Conservation (phyloP, 2,797 vertebrate genomes). For the Sphenodon punctatus region DNA sequence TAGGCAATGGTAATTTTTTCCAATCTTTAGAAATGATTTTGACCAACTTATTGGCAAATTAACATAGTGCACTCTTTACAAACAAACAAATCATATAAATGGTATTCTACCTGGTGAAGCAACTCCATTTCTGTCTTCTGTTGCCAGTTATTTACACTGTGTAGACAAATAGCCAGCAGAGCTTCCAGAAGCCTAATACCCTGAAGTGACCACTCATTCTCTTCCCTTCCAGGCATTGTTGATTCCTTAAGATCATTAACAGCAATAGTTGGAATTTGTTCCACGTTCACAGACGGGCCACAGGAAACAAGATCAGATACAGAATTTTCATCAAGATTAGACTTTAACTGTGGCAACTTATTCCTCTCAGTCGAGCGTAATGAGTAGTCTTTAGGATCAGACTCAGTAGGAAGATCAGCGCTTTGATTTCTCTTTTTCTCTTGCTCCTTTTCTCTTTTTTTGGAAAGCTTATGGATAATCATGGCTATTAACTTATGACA, state of each 20-base stretch:
- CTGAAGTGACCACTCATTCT: constrained; percentile 85
- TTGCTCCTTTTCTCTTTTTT: constrained; percentile 73
- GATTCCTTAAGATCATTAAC: constrained; percentile 4
- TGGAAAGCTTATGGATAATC: constrained; percentile 88
- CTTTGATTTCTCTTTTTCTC: constrained; percentile 74
- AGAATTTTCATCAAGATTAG: not conserved
- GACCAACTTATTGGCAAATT: not conserved
- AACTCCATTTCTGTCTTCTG: constrained; percentile 85
- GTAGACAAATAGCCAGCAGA: constrained; percentile 92
- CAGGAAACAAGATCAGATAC: constrained; percentile 4
- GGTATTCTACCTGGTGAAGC: constrained; percentile 81
- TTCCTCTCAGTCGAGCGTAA: constrained; percentile 4
- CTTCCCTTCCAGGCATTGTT: constrained; percentile 57
- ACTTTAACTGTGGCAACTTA: not conserved
- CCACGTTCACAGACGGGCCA: constrained; percentile 1
- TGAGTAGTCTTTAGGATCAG: constrained; percentile 16
- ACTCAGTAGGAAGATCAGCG: constrained; percentile 10
- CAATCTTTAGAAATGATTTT: not conserved
- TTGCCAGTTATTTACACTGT: constrained; percentile 81
- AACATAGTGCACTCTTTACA: fast-evolving
- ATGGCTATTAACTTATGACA: constrained; percentile 88
- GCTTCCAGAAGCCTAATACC: constrained; percentile 92
- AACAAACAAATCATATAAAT: too few relatives aligned
- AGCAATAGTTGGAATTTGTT: not conserved
- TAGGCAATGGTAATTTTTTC: not conserved